These are phyloP conservation scores for Coregonus ussuriensis DNA, from an alignment of 2,797 vertebrate species.

Conservation along the genomic window DNA sequence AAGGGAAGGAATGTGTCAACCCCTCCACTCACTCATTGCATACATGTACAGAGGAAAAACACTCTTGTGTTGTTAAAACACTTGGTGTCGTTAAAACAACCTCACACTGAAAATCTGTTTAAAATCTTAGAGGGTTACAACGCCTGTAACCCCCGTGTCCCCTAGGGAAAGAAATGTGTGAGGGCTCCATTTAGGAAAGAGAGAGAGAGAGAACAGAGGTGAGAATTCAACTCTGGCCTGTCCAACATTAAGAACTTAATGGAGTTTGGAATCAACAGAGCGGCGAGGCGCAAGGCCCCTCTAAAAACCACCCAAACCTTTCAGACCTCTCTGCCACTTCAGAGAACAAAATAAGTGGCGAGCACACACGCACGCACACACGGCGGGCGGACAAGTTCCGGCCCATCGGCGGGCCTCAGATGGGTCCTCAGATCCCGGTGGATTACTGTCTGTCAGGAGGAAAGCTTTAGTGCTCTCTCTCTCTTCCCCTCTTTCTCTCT, in stretches of 20 bases:
- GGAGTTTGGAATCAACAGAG: slow-evolving; percentile 49
- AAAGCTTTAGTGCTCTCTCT: slow-evolving; percentile 37
- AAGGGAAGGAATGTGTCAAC: neutral
- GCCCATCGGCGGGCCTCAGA: slow-evolving; percentile 36
- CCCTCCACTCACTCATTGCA: neutral
- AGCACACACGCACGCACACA: too few relatives aligned
- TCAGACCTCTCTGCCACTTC: slow-evolving; percentile 25
- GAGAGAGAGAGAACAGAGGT: neutral
- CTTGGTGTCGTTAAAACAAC: neutral
- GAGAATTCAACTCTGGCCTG: slow-evolving; percentile 40
- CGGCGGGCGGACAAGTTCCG: slow-evolving; percentile 23
- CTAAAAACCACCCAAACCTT: slow-evolving; percentile 35
- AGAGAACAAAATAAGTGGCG: slow-evolving; percentile 19
- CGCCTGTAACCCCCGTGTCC: neutral
- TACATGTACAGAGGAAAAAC: neutral
- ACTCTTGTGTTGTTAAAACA: neutral
- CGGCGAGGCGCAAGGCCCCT: slow-evolving; percentile 22
- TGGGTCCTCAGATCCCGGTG: slow-evolving; percentile 35
- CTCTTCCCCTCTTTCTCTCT: neutral
- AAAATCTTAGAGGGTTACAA: neutral
- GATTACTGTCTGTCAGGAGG: slow-evolving; percentile 50
- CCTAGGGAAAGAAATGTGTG: neutral
- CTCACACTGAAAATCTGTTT: neutral
- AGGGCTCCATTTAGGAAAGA: slow-evolving; percentile 29
- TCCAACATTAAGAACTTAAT: slow-evolving; percentile 55